Evolutionary conservation across 23 tunicate genomes (phyloP).

Genomic region (Oikopleura vanhoeffeni): DNA sequence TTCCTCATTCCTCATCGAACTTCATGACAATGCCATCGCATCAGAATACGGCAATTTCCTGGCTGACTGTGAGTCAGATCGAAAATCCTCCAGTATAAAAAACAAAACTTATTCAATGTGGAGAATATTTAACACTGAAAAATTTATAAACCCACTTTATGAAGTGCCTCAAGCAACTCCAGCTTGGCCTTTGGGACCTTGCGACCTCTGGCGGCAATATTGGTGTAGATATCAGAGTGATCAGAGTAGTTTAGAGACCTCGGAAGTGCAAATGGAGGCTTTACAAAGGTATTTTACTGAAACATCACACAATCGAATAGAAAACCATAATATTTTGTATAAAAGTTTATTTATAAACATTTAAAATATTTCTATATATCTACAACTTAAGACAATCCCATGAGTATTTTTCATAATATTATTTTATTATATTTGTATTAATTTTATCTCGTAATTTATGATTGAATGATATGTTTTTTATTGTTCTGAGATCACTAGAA

Average conservation of each 20-base stretch:
- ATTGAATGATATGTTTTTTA: no score
- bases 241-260: neutral
- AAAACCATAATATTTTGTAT: no score
- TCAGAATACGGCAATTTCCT: slow-evolving; percentile 7
- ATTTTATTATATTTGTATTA: no score
- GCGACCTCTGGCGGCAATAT: neutral
- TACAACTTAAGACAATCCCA: no score
- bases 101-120: slow-evolving; percentile 9
- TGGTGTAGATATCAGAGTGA: slow-evolving; percentile 7
- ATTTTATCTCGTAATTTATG: no score
- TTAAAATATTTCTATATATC: no score
- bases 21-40: neutral
- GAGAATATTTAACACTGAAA: neutral
- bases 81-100: neutral
- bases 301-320: no score
- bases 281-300: no score
- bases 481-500: no score
- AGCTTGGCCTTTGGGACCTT: slow-evolving; percentile 6
- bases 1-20: neutral
- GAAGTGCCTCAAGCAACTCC: neutral
- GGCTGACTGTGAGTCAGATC: neutral
- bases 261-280: neutral
- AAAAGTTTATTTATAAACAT: no score
- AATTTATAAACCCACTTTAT: neutral
- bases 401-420: no score